Evolutionary conservation across 1,140 invertebrate species (phyloP).

Genomic region (Drosophila kurseongensis): DNA sequence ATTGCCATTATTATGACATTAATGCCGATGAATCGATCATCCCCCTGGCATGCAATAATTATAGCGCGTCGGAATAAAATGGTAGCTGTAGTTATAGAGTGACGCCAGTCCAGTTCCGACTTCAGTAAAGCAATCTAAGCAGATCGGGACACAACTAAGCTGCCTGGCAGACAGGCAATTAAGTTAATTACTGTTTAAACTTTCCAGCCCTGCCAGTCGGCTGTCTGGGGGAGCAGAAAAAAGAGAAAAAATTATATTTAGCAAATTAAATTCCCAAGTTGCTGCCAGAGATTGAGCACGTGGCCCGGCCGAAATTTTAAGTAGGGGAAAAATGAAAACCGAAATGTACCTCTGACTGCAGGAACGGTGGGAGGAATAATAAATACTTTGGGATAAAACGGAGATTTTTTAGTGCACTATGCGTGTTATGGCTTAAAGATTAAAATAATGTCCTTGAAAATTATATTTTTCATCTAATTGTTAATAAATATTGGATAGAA

Average conservation of each 20-base stretch:
- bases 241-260: conserved; percentile 35
- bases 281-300: conserved; percentile 37
- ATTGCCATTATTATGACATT: conserved; percentile 71
- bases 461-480: no score
- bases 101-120: conserved; percentile 7
- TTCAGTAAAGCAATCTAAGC: conserved; percentile 2
- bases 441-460: no score
- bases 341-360: conserved; percentile 4
- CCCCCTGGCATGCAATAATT: conserved; percentile 23
- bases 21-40: conserved; percentile 68
- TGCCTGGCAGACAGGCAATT: conserved; percentile 45
- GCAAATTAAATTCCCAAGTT: conserved; percentile 49
- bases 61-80: conserved; percentile 20
- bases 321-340: conserved; percentile 25
- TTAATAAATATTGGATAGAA: no score
- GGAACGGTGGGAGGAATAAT: conserved; percentile 3
- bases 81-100: neutral
- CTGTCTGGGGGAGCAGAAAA: neutral
- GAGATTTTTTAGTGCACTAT: neutral
- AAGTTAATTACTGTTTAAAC: conserved; percentile 66
- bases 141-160: conserved; percentile 20
- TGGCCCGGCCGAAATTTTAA: conserved; percentile 19
- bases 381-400: neutral
- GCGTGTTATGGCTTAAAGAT: no score
- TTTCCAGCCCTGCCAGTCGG: conserved; percentile 9